Evolutionary conservation across 2,888 invertebrate species (phyloP).

Genomic region (Orthonychiurus folsomi): DNA sequence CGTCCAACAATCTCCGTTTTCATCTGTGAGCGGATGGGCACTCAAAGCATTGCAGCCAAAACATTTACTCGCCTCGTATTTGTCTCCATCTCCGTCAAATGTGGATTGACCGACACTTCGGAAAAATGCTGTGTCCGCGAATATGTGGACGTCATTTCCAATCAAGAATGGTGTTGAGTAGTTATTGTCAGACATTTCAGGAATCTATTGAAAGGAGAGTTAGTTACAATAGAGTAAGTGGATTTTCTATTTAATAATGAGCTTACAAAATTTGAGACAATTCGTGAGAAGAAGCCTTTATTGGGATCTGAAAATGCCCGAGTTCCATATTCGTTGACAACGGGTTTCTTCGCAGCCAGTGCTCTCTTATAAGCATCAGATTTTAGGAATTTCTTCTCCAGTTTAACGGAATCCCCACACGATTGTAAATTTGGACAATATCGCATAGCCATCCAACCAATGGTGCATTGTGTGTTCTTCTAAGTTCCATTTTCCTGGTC

Average conservation of each 20-base stretch:
- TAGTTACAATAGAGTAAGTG: not conserved
- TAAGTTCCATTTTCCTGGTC: conserved; percentile 45
- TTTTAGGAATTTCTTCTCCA: conserved; percentile 44
- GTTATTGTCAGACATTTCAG: conserved; percentile 48
- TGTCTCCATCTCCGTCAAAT: conserved; percentile 29
- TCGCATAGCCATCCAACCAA: conserved; percentile 24
- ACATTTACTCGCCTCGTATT: conserved; percentile 35
- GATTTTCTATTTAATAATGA: too few species aligned
- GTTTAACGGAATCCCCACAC: conserved; percentile 43
- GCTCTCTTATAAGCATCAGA: conserved; percentile 47
- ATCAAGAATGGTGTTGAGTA: conserved; percentile 45
- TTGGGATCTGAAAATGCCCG: conserved; percentile 47
- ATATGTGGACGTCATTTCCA: conserved; percentile 46
- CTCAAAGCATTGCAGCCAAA: conserved; percentile 45
- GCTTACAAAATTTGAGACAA: conserved; percentile 37
- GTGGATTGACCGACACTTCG: conserved; percentile 38
- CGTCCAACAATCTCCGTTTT: conserved; percentile 46
- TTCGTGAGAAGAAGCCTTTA: conserved; percentile 46
- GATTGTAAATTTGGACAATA: conserved; percentile 47
- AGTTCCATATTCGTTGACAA: conserved; percentile 45
- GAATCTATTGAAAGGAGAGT: conserved; percentile 36
- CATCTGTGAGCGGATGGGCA: conserved; percentile 46
- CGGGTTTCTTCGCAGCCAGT: conserved; percentile 44
- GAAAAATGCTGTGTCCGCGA: conserved; percentile 47
- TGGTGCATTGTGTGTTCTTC: conserved; percentile 11